Conservation (phyloP, 2,888 invertebrate species). For the Hypercompe scribonia region DNA sequence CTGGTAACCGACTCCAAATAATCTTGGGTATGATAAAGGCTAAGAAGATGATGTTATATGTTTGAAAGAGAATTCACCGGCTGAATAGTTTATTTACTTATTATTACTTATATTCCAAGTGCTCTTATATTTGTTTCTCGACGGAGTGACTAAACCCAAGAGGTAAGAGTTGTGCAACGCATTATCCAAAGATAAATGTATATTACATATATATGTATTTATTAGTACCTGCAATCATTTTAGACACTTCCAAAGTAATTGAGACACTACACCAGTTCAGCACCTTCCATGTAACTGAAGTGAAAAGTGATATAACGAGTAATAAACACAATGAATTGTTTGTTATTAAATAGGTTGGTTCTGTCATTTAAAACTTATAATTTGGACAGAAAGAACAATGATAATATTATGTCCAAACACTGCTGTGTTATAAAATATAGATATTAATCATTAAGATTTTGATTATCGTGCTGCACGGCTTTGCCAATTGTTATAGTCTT, state of each 20-base stretch:
- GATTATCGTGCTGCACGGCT: not conserved
- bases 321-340: not conserved
- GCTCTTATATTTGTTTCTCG: too few relatives aligned
- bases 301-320: not conserved
- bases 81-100: too few relatives aligned
- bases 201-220: not conserved
- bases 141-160: too few relatives aligned
- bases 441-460: slow-evolving; percentile 3
- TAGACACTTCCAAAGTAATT: not conserved
- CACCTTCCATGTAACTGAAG: not conserved
- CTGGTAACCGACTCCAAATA: too few relatives aligned
- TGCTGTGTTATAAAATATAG: slow-evolving; percentile 13
- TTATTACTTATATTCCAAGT: too few relatives aligned
- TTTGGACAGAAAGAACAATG: slow-evolving; percentile 31
- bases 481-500: not conserved
- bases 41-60: too few relatives aligned
- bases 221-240: slow-evolving; percentile 7
- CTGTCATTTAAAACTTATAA: slow-evolving; percentile 1
- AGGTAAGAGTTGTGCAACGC: too few relatives aligned
- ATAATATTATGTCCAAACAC: slow-evolving; percentile 21
- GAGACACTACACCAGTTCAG: not conserved
- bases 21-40: too few relatives aligned
- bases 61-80: too few relatives aligned
- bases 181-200: too few relatives aligned
- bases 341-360: slow-evolving; percentile 20